Base-by-base conservation (phyloP, 2,113 vertebrate genomes). In the Sylvia atricapilla region DNA sequence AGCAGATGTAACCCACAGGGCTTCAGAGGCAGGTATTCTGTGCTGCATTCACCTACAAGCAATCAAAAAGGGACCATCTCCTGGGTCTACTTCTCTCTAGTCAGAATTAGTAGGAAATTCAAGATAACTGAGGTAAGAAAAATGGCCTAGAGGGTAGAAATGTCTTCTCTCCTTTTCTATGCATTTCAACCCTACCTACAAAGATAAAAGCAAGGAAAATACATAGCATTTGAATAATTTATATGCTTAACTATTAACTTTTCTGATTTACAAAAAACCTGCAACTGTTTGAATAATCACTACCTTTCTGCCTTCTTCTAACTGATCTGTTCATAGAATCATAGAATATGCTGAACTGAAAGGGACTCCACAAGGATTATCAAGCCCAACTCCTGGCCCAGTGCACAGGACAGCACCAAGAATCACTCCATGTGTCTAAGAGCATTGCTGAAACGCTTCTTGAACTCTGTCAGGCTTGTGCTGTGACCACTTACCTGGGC, bases 1-100 rank as follows among this genome's bases (percentile, higher is more conserved):
- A 79, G 47, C 31, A 47, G n/a, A 10, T 59, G 60, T 53, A 53
- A 75, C 18, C 33, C 50, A 43, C 39, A 74, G 16, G 0, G 5
- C 39, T 73, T 53, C n/a, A 52, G 46, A 55, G n/a, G n/a, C 10
- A 73, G 44, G 41, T 56, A 53, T 14, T 20, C 5, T 37, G 14
- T 33, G 35, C 10, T 49, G 52, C 0, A 0, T 64, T 79, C 9
- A 1, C 24, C 37, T 62, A 58, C 3, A 52, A 80, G 62, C 33
- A 33, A 53, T 2, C n/a, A 25, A 46, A 92, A 87, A 67, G 3
- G 16, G 8, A 53, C 59, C 20, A 41, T 30, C 17, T 67, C 62
- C 35, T 15, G 31, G 7, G 5, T 49, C n/a, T 23, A 5, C 11
- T 59, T 59, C 35, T 70, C 39, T 84, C 30, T 21, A 56, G 39